Base-by-base conservation (phyloP, 2,888 invertebrate species). In the Drosophila peninsularis region DNA sequence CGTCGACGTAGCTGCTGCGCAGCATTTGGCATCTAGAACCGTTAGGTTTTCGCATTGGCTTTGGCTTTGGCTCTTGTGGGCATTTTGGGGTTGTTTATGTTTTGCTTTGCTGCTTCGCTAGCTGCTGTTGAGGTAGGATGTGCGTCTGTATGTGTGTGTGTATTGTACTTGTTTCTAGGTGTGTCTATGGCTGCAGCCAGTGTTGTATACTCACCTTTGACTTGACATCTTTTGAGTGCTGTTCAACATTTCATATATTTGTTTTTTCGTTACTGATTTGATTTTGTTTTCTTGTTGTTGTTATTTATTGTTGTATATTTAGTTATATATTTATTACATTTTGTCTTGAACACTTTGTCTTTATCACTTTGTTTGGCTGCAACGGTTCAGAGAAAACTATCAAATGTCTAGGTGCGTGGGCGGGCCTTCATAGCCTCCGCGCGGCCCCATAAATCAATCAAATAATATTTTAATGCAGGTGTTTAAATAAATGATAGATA, bases 291-390 rank as follows among this genome's bases (percentile, higher is more conserved):
- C 49, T 34, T 49, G 57, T 61, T 70, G 41, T 21, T 39, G 1
- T 19, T 74, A 52, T n/a, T 71, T 52, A 49, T 61, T 70, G 56
- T 78, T 85, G 65, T 77, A 70, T 72, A 71, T 42, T 58, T 70
- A 53, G 45, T 58, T 68, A 57, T 60, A 66, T 76, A 88, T 65
- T 73, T 88, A 82, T 84, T 78, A 85, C 77, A 85, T 88, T 83
- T 85, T 80, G 64, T 77, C 86, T 82, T 83, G 83, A 83, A 83
- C 83, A 83, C 83, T 85, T 88, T 88, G 88, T 85, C 83, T 83
- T 88, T 83, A 83, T 83, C 83, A 83, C 83, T 83, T 82, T 72
- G 71, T 74, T 78, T 82, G 82, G 80, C 82, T 83, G 80, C 82
- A 88, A 82, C 57, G 37, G 44, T 41, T 60, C 50, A 69, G 24